Conservation (phyloP, 2,797 vertebrate genomes). For the Sorex maritimensis region DNA sequence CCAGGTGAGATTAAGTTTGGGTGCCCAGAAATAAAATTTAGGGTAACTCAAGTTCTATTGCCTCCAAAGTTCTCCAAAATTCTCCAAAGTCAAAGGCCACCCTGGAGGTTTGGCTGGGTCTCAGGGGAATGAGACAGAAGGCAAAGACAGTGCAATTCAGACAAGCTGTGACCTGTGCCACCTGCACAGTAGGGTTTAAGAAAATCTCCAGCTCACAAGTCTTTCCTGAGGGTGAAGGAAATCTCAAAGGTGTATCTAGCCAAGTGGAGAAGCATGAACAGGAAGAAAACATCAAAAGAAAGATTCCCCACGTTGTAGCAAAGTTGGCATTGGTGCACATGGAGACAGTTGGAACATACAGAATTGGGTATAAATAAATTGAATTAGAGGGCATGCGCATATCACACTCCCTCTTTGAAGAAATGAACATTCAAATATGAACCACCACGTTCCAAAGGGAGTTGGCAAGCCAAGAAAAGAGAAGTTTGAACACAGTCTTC, state of each 20-base stretch:
- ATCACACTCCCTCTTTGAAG: neutral
- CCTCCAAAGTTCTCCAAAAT: no score
- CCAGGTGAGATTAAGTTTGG: neutral
- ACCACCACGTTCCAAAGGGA: neutral
- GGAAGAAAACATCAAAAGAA: neutral
- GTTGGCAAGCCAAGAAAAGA: neutral
- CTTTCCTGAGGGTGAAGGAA: neutral
- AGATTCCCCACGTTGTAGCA: neutral
- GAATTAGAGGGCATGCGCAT: constrained; percentile 5
- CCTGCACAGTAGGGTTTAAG: neutral
- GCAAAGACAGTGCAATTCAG: neutral
- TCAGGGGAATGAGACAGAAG: neutral
- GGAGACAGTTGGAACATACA: constrained; percentile 13
- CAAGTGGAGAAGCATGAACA: constrained; percentile 28
- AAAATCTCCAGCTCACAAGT: neutral
- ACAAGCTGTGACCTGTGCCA: neutral
- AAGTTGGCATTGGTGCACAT: neutral
- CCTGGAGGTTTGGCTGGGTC: neutral
- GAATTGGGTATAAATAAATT: constrained; percentile 46
- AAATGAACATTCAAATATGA: constrained; percentile 10
- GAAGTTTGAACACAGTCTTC: neutral
- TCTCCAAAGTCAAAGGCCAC: neutral
- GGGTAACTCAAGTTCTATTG: neutral
- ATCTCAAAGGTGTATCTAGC: neutral
- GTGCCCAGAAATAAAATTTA: neutral